Conservation (phyloP, 2,113 vertebrate species). For the Caranx ignobilis region DNA sequence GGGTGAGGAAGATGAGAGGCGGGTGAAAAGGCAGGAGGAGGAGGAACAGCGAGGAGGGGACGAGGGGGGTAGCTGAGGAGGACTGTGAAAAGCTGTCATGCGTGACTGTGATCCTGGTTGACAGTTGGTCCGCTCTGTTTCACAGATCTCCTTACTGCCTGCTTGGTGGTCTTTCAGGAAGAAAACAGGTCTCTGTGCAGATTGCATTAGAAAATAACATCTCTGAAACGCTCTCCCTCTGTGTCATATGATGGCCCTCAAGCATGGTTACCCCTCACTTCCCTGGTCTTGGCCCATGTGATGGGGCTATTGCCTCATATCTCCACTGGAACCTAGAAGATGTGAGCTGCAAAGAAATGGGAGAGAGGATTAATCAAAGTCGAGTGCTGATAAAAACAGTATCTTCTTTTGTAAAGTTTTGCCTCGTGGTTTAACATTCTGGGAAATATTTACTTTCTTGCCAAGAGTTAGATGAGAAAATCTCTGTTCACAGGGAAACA, state of each 20-base stretch:
- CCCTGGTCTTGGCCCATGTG: slow-evolving; percentile 62
- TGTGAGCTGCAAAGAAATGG: slow-evolving; percentile 30
- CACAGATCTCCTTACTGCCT: slow-evolving; percentile 78
- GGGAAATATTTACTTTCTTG: slow-evolving; percentile 12
- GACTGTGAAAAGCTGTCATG: slow-evolving; percentile 76
- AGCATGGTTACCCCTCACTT: slow-evolving; percentile 68
- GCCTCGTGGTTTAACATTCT: not conserved
- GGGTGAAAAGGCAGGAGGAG: slow-evolving; percentile 54
- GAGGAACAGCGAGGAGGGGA: not conserved
- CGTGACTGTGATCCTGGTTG: slow-evolving; percentile 77
- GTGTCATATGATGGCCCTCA: slow-evolving; percentile 74
- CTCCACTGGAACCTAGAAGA: slow-evolving; percentile 38
- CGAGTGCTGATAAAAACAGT: slow-evolving; percentile 9
- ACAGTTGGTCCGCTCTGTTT: slow-evolving; percentile 83
- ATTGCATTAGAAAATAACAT: slow-evolving; percentile 72
- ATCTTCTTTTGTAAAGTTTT: not conserved
- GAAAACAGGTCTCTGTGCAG: slow-evolving; percentile 73
- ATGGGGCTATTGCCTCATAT: slow-evolving; percentile 49
- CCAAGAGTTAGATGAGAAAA: not conserved
- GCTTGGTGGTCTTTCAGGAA: slow-evolving; percentile 77
- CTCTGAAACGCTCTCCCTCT: slow-evolving; percentile 40
- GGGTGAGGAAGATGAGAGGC: slow-evolving; percentile 73
- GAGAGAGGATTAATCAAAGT: slow-evolving; percentile 11
- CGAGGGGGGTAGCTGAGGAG: slow-evolving; percentile 31
- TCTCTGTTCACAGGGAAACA: not conserved